phyloP scores from a whole-genome alignment of 2,888 invertebrate species.

The Tipula lateralis region DNA sequence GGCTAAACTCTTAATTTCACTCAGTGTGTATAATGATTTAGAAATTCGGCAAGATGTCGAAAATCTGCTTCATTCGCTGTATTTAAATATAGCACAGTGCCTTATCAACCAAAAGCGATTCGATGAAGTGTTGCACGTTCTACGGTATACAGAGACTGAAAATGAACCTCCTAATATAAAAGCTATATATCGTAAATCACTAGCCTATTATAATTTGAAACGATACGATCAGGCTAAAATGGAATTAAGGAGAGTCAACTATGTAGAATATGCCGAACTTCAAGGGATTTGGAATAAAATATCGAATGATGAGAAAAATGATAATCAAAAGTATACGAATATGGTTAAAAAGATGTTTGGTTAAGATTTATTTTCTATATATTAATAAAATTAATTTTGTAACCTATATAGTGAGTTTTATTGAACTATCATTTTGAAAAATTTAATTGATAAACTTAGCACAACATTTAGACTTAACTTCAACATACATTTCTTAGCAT shows the following conservation, averaged over 20 bases:
- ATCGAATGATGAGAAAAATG: conserved; percentile 55
- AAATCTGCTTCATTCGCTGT: conserved; percentile 61
- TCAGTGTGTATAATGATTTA: conserved; percentile 47
- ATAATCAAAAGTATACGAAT: conserved; percentile 55
- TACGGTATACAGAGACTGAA: conserved; percentile 43
- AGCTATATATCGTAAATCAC: conserved; percentile 51
- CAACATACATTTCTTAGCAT: too few species aligned
- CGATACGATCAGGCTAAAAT: conserved; percentile 65
- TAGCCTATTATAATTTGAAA: conserved; percentile 53
- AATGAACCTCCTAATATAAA: conserved; percentile 42
- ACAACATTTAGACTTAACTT: too few species aligned
- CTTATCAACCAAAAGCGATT: conserved; percentile 65
- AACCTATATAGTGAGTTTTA: not conserved
- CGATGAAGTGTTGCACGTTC: conserved; percentile 61
- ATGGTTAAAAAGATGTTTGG: conserved; percentile 54
- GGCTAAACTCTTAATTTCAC: conserved; percentile 65
- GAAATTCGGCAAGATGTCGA: conserved; percentile 51
- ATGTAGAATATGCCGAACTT: conserved; percentile 64
- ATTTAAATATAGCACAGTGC: conserved; percentile 79
- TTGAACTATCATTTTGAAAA: too few species aligned
- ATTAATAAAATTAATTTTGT: not conserved
- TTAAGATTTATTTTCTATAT: not conserved
- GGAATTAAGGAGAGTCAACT: conserved; percentile 48
- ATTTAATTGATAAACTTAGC: too few species aligned
- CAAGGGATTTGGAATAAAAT: conserved; percentile 56